These are phyloP conservation scores for Orthosia gracilis DNA, from an alignment of 2,888 invertebrate genomes.

Conservation along the genomic window DNA sequence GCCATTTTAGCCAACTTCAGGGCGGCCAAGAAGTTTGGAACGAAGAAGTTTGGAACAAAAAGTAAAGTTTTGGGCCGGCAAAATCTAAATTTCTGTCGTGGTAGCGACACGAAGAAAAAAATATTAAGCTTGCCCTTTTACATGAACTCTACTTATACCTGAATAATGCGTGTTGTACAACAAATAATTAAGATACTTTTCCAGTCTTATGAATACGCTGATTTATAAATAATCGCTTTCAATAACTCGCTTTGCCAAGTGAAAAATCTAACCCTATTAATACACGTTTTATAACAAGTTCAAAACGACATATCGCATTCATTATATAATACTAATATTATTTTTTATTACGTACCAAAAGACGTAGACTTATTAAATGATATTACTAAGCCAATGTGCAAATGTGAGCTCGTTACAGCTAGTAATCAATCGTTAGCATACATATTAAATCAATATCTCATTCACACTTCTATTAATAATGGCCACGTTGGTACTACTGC, in stretches of 20 bases:
- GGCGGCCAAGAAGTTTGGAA: too few relatives aligned
- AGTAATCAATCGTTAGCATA: slow-evolving; percentile 42
- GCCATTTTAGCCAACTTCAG: too few relatives aligned
- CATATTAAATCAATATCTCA: slow-evolving; percentile 56
- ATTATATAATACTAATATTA: slow-evolving; percentile 21
- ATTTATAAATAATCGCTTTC: not conserved
- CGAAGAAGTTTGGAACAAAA: too few relatives aligned
- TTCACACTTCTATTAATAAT: slow-evolving; percentile 56
- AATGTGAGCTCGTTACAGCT: slow-evolving; percentile 38
- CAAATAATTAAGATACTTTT: not conserved
- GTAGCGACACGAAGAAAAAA: too few relatives aligned
- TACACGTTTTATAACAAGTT: slow-evolving; percentile 2
- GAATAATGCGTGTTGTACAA: too few relatives aligned
- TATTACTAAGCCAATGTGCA: slow-evolving; percentile 31
- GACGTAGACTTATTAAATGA: slow-evolving; percentile 39
- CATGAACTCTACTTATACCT: too few relatives aligned
- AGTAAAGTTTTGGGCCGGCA: too few relatives aligned
- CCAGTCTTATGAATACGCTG: not conserved
- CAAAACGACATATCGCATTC: not conserved
- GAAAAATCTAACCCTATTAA: not conserved
- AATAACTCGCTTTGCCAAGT: not conserved
- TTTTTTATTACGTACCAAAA: slow-evolving; percentile 41
- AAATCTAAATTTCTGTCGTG: too few relatives aligned
- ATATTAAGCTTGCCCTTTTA: too few relatives aligned
- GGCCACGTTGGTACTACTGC: slow-evolving; percentile 26